A percentile compares a stretch with the other conserved stretches of the same genome.
phyloP scores from a whole-genome alignment of 2,888 invertebrate genomes.

The Stenolophus ochropezus region DNA sequence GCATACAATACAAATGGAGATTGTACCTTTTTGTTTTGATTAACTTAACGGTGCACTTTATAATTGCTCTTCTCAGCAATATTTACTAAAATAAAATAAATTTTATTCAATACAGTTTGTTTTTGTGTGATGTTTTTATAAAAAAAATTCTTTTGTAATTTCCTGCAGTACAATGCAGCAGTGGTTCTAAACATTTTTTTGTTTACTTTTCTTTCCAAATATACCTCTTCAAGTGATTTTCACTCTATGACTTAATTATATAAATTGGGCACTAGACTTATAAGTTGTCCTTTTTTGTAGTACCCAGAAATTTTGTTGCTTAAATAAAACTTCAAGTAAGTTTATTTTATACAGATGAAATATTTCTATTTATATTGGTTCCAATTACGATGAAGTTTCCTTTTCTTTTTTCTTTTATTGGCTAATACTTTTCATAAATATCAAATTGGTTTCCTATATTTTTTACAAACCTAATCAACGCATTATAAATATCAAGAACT shows the following conservation, averaged over 20 bases:
- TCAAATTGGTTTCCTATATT: no score
- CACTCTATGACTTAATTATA: background rate
- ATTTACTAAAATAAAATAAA: background rate
- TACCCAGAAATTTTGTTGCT: no score
- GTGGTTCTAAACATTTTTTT: background rate
- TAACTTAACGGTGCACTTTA: background rate
- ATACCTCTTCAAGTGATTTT: background rate
- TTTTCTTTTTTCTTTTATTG: no score
- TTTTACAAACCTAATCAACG: no score
- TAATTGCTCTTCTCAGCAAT: background rate
- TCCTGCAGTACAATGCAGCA: background rate
- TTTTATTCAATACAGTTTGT: background rate
- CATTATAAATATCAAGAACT: no score
- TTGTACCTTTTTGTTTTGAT: conserved; percentile 3
- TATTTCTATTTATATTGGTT: no score
- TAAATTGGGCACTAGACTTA: no score
- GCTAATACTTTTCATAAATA: no score
- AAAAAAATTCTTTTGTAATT: background rate
- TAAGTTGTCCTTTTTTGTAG: no score
- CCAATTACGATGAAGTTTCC: no score
- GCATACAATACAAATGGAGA: conserved; percentile 2
- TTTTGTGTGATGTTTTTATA: background rate
- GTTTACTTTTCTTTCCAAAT: background rate
- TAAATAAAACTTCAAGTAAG: no score
- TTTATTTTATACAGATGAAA: no score